These are phyloP conservation scores for Tringa solitaria DNA, from an alignment of 2,113 vertebrate genomes.

Conservation along the genomic window DNA sequence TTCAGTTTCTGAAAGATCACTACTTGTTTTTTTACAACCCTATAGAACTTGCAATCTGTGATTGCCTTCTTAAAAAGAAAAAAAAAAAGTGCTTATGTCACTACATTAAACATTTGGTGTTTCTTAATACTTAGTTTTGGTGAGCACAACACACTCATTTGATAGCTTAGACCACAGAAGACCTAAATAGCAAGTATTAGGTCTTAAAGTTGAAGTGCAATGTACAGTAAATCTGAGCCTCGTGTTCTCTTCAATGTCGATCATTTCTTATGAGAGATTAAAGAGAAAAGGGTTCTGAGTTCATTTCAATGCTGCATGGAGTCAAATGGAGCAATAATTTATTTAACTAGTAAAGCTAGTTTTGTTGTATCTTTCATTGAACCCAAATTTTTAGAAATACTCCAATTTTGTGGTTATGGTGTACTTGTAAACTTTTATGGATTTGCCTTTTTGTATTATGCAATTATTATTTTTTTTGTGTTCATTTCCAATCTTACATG, in stretches of 20 bases:
- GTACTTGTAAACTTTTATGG: constrained; percentile 47
- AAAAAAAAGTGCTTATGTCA: constrained; percentile 82
- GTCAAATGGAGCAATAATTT: constrained; percentile 80
- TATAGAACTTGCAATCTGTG: constrained; percentile 92
- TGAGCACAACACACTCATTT: constrained; percentile 72
- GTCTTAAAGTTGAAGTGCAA: constrained; percentile 89
- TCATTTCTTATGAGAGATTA: constrained; percentile 75
- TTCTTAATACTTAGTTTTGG: constrained; percentile 75
- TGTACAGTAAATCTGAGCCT: constrained; percentile 86
- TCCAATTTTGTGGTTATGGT: constrained; percentile 68
- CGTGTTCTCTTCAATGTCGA: constrained; percentile 80
- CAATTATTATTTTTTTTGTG: constrained; percentile 13
- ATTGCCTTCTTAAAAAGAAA: constrained; percentile 84
- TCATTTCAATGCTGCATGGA: constrained; percentile 81
- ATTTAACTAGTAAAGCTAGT: constrained; percentile 41
- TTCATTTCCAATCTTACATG: constrained; percentile 49
- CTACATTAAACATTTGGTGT: constrained; percentile 75
- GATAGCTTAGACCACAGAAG: constrained; percentile 62
- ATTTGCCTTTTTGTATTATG: constrained; percentile 69
- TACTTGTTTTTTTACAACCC: constrained; percentile 68
- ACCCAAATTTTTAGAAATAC: constrained; percentile 60
- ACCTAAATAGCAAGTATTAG: constrained; percentile 76
- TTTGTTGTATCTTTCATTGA: constrained; percentile 40
- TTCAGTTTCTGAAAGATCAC: constrained; percentile 20
- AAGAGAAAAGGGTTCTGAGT: constrained; percentile 70